A percentile compares a stretch with the other conserved stretches of the same genome.
phyloP scores from a whole-genome alignment of 1,140 invertebrate species.

The Lanistes nyassanus region DNA sequence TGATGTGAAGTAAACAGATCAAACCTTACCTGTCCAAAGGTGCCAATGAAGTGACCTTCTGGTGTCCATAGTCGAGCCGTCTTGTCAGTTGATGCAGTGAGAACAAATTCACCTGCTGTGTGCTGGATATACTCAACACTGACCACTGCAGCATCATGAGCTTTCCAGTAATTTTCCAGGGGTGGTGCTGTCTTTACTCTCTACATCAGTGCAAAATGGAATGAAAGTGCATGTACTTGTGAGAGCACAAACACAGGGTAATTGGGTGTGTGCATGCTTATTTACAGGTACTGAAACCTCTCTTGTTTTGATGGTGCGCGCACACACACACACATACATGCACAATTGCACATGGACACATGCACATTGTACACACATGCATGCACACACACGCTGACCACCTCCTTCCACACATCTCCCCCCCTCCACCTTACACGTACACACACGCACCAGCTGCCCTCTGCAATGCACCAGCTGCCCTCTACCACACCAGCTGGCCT shows the following conservation, averaged over 20 bases:
- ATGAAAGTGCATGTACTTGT: not conserved
- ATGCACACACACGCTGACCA: slow-evolving; percentile 2
- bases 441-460: slow-evolving; percentile 15
- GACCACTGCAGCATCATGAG: slow-evolving; percentile 62
- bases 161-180: slow-evolving; percentile 51
- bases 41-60: slow-evolving; percentile 62
- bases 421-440: not conserved
- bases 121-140: slow-evolving; percentile 62
- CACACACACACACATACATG: no score
- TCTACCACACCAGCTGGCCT: no score
- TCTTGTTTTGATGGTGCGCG: not conserved
- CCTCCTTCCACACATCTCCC: not conserved
- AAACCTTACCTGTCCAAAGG: slow-evolving; percentile 63
- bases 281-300: not conserved
- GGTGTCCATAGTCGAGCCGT: slow-evolving; percentile 63
- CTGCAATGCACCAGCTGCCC: no score
- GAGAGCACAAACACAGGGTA: not conserved
- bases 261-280: not conserved
- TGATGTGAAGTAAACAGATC: not conserved
- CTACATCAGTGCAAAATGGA: slow-evolving; percentile 32
- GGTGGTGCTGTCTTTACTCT: slow-evolving; percentile 49
- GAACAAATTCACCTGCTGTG: slow-evolving; percentile 52
- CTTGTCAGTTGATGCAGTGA: slow-evolving; percentile 65
- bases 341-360: not conserved
- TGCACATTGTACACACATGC: not conserved